Percentiles rank a stretch among this genome's conserved stretches.
Evolutionary conservation across 2,888 invertebrate species (phyloP).

Genomic region (Dysmachus trigonus): DNA sequence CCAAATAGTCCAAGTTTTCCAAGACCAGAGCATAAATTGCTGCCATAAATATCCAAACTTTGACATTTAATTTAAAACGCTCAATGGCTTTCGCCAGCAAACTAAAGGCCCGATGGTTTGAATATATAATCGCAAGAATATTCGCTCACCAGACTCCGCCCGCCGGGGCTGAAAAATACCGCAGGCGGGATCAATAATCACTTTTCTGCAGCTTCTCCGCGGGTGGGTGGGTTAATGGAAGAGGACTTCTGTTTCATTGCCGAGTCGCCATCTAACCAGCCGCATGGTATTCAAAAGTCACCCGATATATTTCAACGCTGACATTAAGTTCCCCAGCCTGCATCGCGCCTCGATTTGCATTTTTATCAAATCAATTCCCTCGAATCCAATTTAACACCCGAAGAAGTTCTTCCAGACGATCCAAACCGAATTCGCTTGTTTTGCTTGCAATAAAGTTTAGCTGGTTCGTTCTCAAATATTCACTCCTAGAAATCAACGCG

Average conservation of each 20-base stretch:
- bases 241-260: conserved; percentile 1
- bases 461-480: conserved; percentile 2
- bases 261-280: not conserved
- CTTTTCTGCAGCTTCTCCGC: not conserved
- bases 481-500: conserved; percentile 9
- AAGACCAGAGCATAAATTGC: not conserved
- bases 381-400: conserved; percentile 68
- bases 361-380: conserved; percentile 66
- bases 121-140: conserved; percentile 18
- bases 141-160: not conserved
- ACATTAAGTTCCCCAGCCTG: not conserved
- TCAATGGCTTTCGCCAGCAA: conserved; percentile 17
- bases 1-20: not conserved
- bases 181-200: not conserved
- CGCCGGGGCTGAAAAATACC: not conserved
- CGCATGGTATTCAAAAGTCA: not conserved
- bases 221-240: not conserved
- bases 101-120: not conserved
- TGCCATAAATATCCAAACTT: conserved; percentile 46
- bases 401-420: conserved; percentile 55
- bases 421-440: not conserved
- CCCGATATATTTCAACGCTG: not conserved
- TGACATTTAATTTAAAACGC: conserved; percentile 48
- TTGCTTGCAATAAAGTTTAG: conserved; percentile 12
- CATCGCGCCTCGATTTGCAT: conserved; percentile 51